Evolutionary conservation across 2,797 vertebrate species (phyloP).

Genomic region (Toxotes lorentzi): DNA sequence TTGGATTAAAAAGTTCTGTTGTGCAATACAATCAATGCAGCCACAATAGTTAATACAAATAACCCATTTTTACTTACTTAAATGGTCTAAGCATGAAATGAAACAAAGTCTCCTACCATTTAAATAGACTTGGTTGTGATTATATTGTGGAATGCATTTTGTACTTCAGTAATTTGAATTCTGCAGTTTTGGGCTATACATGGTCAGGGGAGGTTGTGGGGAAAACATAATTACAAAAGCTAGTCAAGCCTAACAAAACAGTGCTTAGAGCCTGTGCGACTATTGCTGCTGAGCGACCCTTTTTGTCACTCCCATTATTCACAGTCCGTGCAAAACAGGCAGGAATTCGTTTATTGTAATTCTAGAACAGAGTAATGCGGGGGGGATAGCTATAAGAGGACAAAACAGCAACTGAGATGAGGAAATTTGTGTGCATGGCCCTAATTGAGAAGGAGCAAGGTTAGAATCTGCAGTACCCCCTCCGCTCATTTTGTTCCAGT

Average conservation of each 20-base stretch:
- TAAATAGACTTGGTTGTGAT: slow-evolving; percentile 65
- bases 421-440: slow-evolving; percentile 45
- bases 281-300: slow-evolving; percentile 81
- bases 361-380: slow-evolving; percentile 69
- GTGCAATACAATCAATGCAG: slow-evolving; percentile 26
- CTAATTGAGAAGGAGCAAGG: slow-evolving; percentile 65
- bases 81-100: slow-evolving; percentile 56
- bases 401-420: slow-evolving; percentile 58
- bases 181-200: slow-evolving; percentile 65
- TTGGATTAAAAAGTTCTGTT: slow-evolving; percentile 22
- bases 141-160: slow-evolving; percentile 72
- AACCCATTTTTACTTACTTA: slow-evolving; percentile 44
- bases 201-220: slow-evolving; percentile 72
- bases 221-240: slow-evolving; percentile 87
- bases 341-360: slow-evolving; percentile 83
- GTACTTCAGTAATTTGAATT: slow-evolving; percentile 75
- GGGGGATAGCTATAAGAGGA: slow-evolving; percentile 41
- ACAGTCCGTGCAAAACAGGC: slow-evolving; percentile 80
- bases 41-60: slow-evolving; percentile 25
- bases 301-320: slow-evolving; percentile 86
- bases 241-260: slow-evolving; percentile 88
- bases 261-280: slow-evolving; percentile 80
- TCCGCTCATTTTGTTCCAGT: slow-evolving; percentile 37
- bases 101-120: slow-evolving; percentile 59
- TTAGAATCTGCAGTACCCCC: slow-evolving; percentile 37